Evolutionary conservation across 2,797 vertebrate species (phyloP).

Genomic region (Pipistrellus pipistrellus): DNA sequence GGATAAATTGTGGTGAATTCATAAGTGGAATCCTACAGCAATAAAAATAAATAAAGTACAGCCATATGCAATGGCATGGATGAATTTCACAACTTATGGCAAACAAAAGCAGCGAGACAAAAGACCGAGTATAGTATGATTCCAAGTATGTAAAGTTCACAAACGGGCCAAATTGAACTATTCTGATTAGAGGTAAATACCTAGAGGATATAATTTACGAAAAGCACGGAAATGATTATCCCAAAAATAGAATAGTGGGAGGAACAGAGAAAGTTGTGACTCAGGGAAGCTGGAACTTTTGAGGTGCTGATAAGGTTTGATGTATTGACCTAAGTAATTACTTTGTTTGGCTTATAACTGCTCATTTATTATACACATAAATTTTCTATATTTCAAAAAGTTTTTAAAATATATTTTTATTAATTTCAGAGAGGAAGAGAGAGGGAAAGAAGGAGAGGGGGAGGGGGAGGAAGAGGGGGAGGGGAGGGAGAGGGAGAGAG

Average conservation of each 20-base stretch:
- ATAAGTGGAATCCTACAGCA: constrained; percentile 21
- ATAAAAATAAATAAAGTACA: background rate
- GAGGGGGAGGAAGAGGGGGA: too few relatives aligned
- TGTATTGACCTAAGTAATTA: background rate
- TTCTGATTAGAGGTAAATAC: background rate
- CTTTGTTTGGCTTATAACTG: background rate
- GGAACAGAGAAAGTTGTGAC: background rate
- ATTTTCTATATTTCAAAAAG: background rate
- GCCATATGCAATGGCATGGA: background rate
- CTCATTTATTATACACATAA: background rate
- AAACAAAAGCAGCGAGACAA: constrained; percentile 10
- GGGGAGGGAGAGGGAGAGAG: too few relatives aligned
- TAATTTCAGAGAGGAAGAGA: too few relatives aligned
- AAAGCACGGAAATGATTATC: constrained; percentile 29
- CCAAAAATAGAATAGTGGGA: background rate
- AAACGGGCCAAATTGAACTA: background rate
- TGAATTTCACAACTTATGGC: background rate
- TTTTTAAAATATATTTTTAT: too few relatives aligned
- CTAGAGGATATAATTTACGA: background rate
- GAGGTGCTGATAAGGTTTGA: background rate
- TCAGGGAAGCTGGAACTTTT: background rate
- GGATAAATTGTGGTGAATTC: background rate
- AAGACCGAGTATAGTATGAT: background rate
- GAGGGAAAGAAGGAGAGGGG: too few relatives aligned
- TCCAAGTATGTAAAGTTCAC: background rate